A percentile compares a stretch with the other conserved stretches of the same genome.
Evolutionary conservation across 2,888 invertebrate species (phyloP).

Genomic region (Nesidiocoris tenuis): DNA sequence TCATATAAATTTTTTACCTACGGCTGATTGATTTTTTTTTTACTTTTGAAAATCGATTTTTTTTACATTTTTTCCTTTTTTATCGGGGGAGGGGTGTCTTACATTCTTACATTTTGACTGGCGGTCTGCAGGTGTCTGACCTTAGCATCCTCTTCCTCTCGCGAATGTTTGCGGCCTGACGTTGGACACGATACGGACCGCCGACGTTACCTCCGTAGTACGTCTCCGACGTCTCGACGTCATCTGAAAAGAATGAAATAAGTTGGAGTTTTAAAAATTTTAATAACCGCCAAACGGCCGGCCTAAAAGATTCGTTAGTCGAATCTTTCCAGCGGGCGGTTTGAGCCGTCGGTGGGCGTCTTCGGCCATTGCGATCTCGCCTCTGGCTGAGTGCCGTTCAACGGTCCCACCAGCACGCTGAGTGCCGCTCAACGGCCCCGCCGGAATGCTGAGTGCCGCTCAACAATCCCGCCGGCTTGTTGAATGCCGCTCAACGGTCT

Average conservation of each 20-base stretch:
- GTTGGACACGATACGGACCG: slow-evolving; percentile 77
- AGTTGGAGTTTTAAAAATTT: neutral
- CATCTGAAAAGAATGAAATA: slow-evolving; percentile 15
- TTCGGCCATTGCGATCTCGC: no score
- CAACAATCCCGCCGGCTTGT: no score
- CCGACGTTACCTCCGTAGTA: slow-evolving; percentile 63
- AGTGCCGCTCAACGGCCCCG: no score
- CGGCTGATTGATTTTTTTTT: neutral
- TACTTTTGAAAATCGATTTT: neutral
- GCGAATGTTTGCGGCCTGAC: slow-evolving; percentile 92
- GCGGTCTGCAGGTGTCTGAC: slow-evolving; percentile 58
- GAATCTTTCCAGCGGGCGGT: no score
- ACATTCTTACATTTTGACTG: slow-evolving; percentile 54
- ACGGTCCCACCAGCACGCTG: no score
- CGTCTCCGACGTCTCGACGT: slow-evolving; percentile 50
- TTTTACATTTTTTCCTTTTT: neutral
- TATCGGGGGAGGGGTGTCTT: neutral
- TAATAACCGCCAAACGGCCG: no score
- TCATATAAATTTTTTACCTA: no score
- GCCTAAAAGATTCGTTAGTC: no score
- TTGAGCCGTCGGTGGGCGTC: no score
- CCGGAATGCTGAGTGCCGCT: no score
- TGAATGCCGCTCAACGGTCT: no score
- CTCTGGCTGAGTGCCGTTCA: no score
- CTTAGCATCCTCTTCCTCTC: slow-evolving; percentile 98